Evolutionary conservation across 2,888 invertebrate species (phyloP).

Genomic region (Oasisia sp.): DNA sequence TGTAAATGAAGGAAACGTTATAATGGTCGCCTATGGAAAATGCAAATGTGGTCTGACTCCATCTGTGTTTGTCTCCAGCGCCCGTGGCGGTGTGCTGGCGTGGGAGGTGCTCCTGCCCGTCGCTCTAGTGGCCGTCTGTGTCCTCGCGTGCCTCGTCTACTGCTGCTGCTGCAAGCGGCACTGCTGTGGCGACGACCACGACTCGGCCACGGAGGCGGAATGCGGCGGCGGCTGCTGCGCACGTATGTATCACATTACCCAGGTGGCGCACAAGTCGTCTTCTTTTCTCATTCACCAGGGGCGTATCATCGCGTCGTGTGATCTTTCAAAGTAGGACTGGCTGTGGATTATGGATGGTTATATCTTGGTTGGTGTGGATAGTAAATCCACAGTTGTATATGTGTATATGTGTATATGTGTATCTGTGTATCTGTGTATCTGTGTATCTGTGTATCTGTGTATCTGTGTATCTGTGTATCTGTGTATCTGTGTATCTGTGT

Average conservation of each 20-base stretch:
- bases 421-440: too few relatives aligned
- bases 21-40: too few relatives aligned
- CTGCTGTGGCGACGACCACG: background rate
- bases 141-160: background rate
- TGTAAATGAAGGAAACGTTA: too few relatives aligned
- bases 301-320: background rate
- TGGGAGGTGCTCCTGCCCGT: background rate
- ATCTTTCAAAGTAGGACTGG: background rate
- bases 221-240: constrained; percentile 4
- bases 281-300: background rate
- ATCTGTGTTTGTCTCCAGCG: background rate
- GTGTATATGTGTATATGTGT: too few relatives aligned
- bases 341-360: too few relatives aligned
- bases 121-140: background rate
- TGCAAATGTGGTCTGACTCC: too few relatives aligned
- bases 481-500: too few relatives aligned
- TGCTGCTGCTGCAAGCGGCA: constrained; percentile 5
- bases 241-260: background rate
- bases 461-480: too few relatives aligned
- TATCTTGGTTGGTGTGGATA: too few relatives aligned
- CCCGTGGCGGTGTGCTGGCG: background rate
- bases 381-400: too few relatives aligned
- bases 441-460: too few relatives aligned
- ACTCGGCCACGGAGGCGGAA: background rate
- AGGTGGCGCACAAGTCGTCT: background rate